Conservation (phyloP, 2,113 vertebrate genomes). For the Peucedramus taeniatus region DNA sequence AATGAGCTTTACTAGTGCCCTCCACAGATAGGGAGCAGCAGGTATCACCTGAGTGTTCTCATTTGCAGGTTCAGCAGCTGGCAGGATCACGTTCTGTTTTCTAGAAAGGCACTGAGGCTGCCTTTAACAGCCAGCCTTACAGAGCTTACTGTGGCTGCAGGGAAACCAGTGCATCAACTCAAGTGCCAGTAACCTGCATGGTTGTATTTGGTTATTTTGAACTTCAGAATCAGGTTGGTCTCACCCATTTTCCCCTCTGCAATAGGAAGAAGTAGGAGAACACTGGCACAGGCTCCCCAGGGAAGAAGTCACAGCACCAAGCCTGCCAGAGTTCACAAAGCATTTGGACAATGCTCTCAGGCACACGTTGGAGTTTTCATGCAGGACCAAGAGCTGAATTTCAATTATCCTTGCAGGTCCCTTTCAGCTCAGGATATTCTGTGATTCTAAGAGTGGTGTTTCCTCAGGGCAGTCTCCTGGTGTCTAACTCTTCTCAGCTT, state of each 20-base stretch:
- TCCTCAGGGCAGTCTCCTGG: background rate
- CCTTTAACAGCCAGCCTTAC: background rate
- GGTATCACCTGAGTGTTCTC: background rate
- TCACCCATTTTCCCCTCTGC: background rate
- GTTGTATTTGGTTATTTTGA: background rate
- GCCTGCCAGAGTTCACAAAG: background rate
- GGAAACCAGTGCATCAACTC: background rate
- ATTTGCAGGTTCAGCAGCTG: background rate
- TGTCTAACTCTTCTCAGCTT: background rate
- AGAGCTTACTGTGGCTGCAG: background rate
- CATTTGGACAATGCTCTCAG: background rate
- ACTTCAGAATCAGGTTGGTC: background rate
- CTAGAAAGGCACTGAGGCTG: background rate
- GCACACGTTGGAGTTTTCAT: background rate
- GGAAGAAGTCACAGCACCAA: background rate
- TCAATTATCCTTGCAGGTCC: background rate
- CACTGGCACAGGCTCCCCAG: background rate
- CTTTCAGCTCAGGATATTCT: background rate
- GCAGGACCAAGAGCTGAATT: background rate
- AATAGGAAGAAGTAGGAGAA: background rate
- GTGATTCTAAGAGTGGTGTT: background rate
- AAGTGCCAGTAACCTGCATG: background rate
- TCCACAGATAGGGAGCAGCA: background rate
- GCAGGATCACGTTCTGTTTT: background rate
- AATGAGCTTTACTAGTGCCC: background rate